Evolutionary conservation across 2,113 vertebrate species (phyloP).

Genomic region (Lasiurus cinereus): DNA sequence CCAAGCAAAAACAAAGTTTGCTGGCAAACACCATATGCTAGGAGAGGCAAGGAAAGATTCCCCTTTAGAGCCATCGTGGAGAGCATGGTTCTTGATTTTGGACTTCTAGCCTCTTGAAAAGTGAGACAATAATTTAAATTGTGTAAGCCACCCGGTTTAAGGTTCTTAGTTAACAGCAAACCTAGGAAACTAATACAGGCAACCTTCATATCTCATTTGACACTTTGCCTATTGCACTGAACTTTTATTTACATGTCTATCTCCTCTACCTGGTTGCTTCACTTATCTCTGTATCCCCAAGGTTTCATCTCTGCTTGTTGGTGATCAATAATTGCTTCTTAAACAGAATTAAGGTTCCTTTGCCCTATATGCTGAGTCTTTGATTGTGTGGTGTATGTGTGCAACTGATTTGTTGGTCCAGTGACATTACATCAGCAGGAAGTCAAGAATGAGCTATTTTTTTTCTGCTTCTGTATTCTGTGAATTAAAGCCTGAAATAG

Average conservation of each 20-base stretch:
- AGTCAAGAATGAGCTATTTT: background rate
- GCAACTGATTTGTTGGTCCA: background rate
- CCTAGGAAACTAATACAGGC: background rate
- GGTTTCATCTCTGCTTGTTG: background rate
- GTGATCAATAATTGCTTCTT: background rate
- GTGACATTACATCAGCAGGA: background rate
- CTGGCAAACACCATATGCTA: background rate
- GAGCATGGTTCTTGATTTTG: background rate
- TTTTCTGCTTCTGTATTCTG: background rate
- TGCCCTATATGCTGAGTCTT: background rate
- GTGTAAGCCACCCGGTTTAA: background rate
- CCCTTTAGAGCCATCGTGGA: background rate
- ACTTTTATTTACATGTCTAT: background rate
- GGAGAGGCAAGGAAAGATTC: background rate
- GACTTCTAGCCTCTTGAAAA: background rate
- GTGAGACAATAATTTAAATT: background rate
- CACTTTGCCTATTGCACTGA: background rate
- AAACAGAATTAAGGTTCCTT: background rate
- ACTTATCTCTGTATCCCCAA: background rate
- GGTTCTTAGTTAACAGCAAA: background rate
- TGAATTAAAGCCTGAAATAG: constrained; percentile 5
- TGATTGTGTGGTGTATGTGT: background rate
- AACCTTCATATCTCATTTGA: background rate
- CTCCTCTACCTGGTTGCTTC: background rate
- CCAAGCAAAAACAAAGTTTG: background rate